These are phyloP conservation scores for Meteorus sp. DNA, from an alignment of 1,140 invertebrate species.

Conservation along the genomic window DNA sequence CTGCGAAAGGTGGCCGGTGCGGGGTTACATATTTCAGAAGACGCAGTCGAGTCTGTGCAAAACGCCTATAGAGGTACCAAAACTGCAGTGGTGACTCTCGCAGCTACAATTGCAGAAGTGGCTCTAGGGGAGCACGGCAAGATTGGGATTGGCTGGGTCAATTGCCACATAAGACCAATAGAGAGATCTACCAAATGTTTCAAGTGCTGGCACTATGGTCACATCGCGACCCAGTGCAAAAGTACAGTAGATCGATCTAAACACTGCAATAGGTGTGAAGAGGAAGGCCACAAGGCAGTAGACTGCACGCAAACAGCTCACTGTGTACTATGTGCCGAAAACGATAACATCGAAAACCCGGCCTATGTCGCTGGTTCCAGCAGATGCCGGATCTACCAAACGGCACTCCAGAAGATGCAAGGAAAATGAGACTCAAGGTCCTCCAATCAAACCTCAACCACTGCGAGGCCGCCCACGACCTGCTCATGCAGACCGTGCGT, in stretches of 20 bases:
- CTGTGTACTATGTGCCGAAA: background rate
- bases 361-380: background rate
- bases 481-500: constrained; percentile 11
- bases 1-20: too few species aligned
- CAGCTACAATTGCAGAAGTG: background rate
- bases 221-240: background rate
- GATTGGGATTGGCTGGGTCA: background rate
- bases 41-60: background rate
- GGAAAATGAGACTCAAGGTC: constrained; percentile 3
- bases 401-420: background rate
- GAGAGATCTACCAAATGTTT: background rate
- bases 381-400: background rate
- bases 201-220: background rate
- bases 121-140: background rate
- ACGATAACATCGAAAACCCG: background rate
- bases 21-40: background rate
- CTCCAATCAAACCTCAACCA: constrained; percentile 15
- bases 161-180: background rate
- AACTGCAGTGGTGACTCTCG: background rate
- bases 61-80: background rate
- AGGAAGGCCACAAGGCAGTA: background rate
- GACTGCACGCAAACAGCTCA: constrained; percentile 15
- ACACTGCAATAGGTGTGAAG: constrained; percentile 14
- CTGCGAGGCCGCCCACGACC: constrained; percentile 16
- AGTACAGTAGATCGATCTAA: background rate